These are phyloP conservation scores for Procavia capensis DNA, from an alignment of 2,113 vertebrate species.

Conservation along the genomic window DNA sequence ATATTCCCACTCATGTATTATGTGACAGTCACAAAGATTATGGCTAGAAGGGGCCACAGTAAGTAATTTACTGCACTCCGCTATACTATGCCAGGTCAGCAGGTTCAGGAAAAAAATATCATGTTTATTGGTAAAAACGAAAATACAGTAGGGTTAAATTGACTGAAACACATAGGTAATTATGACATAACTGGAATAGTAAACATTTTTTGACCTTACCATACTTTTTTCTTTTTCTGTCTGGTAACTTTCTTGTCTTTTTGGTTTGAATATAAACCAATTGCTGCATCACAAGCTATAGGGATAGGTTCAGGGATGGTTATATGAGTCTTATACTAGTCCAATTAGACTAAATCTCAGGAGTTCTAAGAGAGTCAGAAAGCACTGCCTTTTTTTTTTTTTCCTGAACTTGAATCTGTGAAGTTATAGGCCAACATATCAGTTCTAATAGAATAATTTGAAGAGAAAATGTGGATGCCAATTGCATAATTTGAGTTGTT, in stretches of 20 bases:
- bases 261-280: not conserved
- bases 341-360: not conserved
- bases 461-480: not conserved
- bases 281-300: not conserved
- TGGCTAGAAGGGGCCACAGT: too few relatives aligned
- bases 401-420: not conserved
- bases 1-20: too few relatives aligned
- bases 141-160: not conserved
- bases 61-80: too few relatives aligned
- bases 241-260: not conserved
- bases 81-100: not conserved
- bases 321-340: not conserved
- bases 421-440: not conserved
- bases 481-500: not conserved
- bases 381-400: not conserved
- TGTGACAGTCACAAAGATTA: too few relatives aligned
- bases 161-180: not conserved
- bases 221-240: not conserved
- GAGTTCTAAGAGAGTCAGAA: not conserved
- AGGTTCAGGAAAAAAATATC: conserved; percentile 27
- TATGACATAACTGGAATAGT: not conserved
- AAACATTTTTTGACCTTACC: not conserved
- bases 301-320: not conserved
- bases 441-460: not conserved
- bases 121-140: not conserved